phyloP scores from a whole-genome alignment of 2,797 vertebrate species.

The Acridotheres tristis region DNA sequence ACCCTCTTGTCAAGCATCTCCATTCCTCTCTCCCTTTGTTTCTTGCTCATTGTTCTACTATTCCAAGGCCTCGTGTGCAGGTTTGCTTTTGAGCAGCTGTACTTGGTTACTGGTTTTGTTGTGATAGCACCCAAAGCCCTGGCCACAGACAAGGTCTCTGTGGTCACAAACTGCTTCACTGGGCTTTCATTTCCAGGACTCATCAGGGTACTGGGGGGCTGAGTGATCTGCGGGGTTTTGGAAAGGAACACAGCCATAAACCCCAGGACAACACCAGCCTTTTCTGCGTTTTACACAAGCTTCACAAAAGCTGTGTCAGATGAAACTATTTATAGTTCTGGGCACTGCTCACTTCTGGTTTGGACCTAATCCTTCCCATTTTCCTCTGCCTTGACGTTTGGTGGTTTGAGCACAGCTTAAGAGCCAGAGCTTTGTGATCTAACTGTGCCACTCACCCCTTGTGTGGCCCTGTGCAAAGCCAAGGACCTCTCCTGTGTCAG shows the following conservation, averaged over 20 bases:
- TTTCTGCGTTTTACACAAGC: neutral
- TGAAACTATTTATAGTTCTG: conserved; percentile 19
- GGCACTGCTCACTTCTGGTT: neutral
- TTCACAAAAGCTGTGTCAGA: neutral
- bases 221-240: neutral
- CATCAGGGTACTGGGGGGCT: neutral
- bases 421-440: neutral
- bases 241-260: neutral
- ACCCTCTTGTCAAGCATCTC: neutral
- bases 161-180: neutral
- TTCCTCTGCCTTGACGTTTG: neutral
- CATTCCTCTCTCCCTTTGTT: neutral
- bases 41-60: neutral
- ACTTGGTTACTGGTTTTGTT: neutral
- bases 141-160: neutral
- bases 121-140: neutral
- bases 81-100: neutral
- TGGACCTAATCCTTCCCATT: conserved; percentile 4
- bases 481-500: neutral
- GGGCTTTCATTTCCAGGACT: conserved; percentile 10
- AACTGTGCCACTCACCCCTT: neutral
- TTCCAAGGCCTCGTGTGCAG: fast-evolving
- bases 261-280: neutral
- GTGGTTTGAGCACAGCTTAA: neutral
- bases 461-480: neutral